A percentile compares a stretch with the other conserved stretches of the same genome.
phyloP scores from a whole-genome alignment of 2,888 invertebrate species.

The Cryptus viduatorius region DNA sequence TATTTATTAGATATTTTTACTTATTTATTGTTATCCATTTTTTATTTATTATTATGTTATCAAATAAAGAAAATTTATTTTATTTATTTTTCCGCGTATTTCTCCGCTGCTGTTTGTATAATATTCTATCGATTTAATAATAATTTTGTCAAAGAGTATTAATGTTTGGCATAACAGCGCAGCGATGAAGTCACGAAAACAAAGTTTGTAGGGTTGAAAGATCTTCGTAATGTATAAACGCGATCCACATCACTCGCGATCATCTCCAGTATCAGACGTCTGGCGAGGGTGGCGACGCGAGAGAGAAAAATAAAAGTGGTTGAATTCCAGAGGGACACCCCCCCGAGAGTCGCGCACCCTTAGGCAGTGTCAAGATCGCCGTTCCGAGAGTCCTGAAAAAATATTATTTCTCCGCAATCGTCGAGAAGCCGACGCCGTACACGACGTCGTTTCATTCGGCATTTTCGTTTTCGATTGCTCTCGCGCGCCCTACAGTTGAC shows the following conservation, averaged over 20 bases:
- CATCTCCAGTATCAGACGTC: slow-evolving; percentile 6
- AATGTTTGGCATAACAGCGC: too few relatives aligned
- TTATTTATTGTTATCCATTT: not conserved
- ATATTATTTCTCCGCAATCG: slow-evolving; percentile 63
- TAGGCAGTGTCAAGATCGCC: slow-evolving; percentile 40
- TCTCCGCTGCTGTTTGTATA: too few relatives aligned
- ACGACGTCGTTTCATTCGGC: slow-evolving; percentile 38
- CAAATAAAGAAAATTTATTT: not conserved
- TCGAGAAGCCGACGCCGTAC: slow-evolving; percentile 48
- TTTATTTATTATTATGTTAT: too few relatives aligned
- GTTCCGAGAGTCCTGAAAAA: slow-evolving; percentile 55
- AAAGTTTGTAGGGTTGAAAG: not conserved
- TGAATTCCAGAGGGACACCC: slow-evolving; percentile 14
- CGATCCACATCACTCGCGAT: not conserved
- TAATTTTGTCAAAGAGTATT: too few relatives aligned
- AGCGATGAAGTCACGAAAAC: too few relatives aligned
- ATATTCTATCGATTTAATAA: too few relatives aligned
- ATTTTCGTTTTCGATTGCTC: slow-evolving; percentile 52
- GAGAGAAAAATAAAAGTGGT: slow-evolving; percentile 20
- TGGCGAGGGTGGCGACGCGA: slow-evolving; percentile 14
- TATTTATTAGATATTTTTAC: not conserved
- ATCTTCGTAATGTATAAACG: not conserved
- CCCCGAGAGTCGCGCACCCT: slow-evolving; percentile 33
- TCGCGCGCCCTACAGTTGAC: slow-evolving; percentile 70
- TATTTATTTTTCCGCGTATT: too few relatives aligned